Percentiles rank a stretch among this genome's conserved stretches.
Conservation (phyloP, 2,797 vertebrate species). For the Sphenodon punctatus region DNA sequence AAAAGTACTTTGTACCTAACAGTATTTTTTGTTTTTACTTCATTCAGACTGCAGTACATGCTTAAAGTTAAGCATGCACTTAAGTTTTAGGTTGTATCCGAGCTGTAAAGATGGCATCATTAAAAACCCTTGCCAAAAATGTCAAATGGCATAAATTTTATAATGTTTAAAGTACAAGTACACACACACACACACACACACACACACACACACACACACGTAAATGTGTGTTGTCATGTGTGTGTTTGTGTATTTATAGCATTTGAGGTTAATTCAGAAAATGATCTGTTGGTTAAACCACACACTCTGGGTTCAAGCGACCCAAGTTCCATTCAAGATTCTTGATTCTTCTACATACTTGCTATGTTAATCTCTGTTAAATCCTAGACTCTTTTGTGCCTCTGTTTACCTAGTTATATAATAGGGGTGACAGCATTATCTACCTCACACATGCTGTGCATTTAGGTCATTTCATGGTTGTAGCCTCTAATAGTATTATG, state of each 20-base stretch:
- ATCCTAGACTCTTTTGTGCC: neutral
- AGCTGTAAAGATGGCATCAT: conserved; percentile 47
- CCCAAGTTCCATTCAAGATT: conserved; percentile 17
- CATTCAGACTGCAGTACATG: conserved; percentile 48
- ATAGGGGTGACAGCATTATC: neutral
- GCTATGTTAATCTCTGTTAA: neutral
- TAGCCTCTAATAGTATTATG: neutral
- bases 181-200: too few relatives aligned
- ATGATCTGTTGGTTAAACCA: conserved; percentile 37
- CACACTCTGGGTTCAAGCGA: conserved; percentile 1
- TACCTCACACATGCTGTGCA: neutral
- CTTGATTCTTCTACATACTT: neutral
- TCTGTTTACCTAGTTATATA: neutral
- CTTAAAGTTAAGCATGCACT: conserved; percentile 51
- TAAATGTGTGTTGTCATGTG: too few relatives aligned
- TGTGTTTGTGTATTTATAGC: too few relatives aligned
- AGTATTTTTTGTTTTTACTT: too few relatives aligned
- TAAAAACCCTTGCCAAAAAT: conserved; percentile 57
- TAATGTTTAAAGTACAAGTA: conserved; percentile 45
- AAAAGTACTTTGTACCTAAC: conserved; percentile 33
- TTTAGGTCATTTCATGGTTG: neutral
- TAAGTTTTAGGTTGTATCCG: conserved; percentile 56
- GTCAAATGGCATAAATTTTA: conserved; percentile 23
- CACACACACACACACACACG: too few relatives aligned
- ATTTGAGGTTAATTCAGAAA: too few relatives aligned